These are phyloP conservation scores for Chironomus striatipennis DNA, from an alignment of 1,140 invertebrate species.

Conservation along the genomic window DNA sequence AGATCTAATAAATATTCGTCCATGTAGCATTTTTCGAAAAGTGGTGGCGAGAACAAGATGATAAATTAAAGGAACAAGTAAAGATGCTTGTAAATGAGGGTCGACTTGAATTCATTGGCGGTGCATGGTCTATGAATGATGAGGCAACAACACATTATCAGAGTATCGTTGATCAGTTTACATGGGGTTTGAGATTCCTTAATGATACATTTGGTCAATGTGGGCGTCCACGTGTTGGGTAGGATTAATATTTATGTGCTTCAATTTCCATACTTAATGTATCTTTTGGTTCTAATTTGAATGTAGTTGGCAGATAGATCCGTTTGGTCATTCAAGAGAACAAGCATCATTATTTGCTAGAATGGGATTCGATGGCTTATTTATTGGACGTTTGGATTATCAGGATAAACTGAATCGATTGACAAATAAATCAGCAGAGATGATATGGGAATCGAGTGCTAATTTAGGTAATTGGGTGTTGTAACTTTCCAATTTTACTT, in stretches of 20 bases:
- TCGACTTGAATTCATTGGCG: constrained; percentile 79
- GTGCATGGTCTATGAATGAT: constrained; percentile 90
- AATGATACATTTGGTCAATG: constrained; percentile 78
- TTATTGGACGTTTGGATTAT: constrained; percentile 83
- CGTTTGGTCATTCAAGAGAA: constrained; percentile 85
- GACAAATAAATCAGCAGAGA: constrained; percentile 60
- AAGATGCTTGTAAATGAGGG: constrained; percentile 58
- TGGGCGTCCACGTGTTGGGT: constrained; percentile 63
- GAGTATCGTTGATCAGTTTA: constrained; percentile 88
- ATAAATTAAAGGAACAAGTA: constrained; percentile 47
- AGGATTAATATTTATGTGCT: not conserved
- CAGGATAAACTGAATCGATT: constrained; percentile 66
- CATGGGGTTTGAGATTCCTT: constrained; percentile 66
- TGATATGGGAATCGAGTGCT: constrained; percentile 75
- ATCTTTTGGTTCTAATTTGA: not conserved
- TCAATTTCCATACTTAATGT: not conserved
- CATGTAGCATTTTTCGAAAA: constrained; percentile 77
- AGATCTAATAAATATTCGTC: not conserved
- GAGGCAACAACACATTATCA: constrained; percentile 89
- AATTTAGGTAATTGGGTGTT: constrained; percentile 44
- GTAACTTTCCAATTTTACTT: no score
- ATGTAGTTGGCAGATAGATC: constrained; percentile 81
- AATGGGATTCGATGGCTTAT: constrained; percentile 78
- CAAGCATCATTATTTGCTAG: constrained; percentile 72
- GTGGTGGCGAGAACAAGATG: constrained; percentile 77